phyloP scores from a whole-genome alignment of 2,113 vertebrate species.

The Lichenostomus cassidix region DNA sequence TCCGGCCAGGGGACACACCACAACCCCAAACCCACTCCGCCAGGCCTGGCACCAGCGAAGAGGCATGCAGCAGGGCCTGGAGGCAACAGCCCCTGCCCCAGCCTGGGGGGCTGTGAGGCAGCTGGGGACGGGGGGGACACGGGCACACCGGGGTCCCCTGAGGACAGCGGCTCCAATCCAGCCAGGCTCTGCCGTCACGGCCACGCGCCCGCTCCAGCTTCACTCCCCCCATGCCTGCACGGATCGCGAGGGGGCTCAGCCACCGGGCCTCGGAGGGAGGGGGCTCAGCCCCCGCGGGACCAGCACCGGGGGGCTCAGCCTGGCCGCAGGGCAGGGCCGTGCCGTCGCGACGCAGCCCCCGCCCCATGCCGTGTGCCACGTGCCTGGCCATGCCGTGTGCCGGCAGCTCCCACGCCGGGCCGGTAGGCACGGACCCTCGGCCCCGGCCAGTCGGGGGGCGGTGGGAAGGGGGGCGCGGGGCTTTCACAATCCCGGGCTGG shows the following conservation, averaged over 20 bases:
- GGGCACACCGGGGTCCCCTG: not conserved
- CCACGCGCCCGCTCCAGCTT: not conserved
- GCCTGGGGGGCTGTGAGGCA: not conserved
- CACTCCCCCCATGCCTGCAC: not conserved
- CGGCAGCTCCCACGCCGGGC: not conserved
- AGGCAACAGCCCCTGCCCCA: not conserved
- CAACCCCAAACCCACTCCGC: not conserved
- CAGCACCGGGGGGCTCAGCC: not conserved
- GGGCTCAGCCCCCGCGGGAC: not conserved
- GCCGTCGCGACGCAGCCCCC: not conserved
- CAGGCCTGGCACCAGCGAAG: fast-evolving
- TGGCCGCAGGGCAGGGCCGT: not conserved
- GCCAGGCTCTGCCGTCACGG: not conserved
- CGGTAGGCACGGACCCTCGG: not conserved
- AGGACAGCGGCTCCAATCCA: not conserved
- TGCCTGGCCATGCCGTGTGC: not conserved
- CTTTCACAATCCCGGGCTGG: conserved; percentile 48
- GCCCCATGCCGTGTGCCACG: not conserved
- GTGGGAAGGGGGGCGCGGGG: conserved; percentile 14
- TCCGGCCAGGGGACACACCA: too few relatives aligned
- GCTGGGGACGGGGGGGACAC: not conserved
- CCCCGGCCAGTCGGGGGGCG: not conserved
- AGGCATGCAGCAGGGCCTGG: fast-evolving
- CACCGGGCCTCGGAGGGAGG: fast-evolving
- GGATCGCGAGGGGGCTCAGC: not conserved